Evolutionary conservation across 1,140 invertebrate species (phyloP).

Genomic region (Lucilia cuprina): DNA sequence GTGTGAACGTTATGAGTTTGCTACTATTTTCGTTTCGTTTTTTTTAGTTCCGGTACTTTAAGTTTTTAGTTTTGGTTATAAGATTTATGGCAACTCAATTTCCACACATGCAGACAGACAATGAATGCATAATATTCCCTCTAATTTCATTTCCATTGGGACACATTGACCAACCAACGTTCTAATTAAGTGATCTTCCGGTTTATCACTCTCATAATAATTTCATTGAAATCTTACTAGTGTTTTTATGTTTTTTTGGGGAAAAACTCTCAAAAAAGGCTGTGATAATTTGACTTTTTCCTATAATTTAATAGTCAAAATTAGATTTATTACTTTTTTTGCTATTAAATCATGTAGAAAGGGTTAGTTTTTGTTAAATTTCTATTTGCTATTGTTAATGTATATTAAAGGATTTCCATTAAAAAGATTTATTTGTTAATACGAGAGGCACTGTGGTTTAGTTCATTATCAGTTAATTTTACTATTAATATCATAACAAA

Average conservation of each 20-base stretch:
- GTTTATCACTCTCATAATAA: not conserved
- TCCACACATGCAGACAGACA: not conserved
- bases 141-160: conserved; percentile 5
- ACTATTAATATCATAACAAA: too few relatives aligned
- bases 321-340: conserved; percentile 15
- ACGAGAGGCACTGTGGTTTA: not conserved
- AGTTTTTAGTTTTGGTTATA: conserved; percentile 22
- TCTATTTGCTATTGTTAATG: not conserved
- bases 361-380: not conserved
- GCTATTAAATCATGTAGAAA: not conserved
- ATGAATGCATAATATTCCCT: not conserved
- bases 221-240: not conserved
- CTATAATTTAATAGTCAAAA: conserved; percentile 26
- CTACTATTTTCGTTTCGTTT: not conserved
- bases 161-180: conserved; percentile 25
- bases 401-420: not conserved
- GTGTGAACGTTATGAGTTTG: not conserved
- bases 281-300: conserved; percentile 32
- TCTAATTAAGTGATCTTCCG: conserved; percentile 35
- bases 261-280: not conserved
- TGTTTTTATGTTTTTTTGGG: too few relatives aligned
- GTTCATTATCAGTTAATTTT: too few relatives aligned
- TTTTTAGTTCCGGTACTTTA: conserved; percentile 33
- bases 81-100: conserved; percentile 26
- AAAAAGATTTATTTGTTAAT: conserved; percentile 21